phyloP scores from a whole-genome alignment of 2,797 vertebrate genomes.

The Manis javanica region DNA sequence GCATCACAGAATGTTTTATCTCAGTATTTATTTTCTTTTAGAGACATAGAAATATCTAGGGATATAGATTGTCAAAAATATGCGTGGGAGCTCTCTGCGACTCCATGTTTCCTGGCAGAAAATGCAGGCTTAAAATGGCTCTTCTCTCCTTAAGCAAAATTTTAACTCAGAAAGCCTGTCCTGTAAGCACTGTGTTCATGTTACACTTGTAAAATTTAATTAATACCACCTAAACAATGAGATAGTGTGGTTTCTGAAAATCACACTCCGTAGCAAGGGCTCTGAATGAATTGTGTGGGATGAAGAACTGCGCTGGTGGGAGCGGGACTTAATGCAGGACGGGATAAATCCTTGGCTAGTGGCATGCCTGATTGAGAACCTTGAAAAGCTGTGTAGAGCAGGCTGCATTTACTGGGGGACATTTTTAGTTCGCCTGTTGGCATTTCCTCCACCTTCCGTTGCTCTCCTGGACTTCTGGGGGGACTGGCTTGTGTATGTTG shows the following conservation, averaged over 20 bases:
- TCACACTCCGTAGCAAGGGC: background rate
- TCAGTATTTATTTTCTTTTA: background rate
- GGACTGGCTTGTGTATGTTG: background rate
- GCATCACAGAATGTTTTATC: background rate
- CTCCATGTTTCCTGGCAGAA: background rate
- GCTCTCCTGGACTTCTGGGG: background rate
- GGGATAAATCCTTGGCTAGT: background rate
- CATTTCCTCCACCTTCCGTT: background rate
- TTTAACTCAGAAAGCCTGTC: background rate
- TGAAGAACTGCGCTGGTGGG: background rate
- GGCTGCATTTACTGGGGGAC: background rate
- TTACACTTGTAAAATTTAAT: background rate
- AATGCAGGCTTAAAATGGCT: background rate
- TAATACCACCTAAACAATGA: background rate
- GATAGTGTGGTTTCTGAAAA: background rate
- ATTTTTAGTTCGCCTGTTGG: background rate
- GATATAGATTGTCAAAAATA: background rate
- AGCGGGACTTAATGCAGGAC: background rate
- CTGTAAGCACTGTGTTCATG: background rate
- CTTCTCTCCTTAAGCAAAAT: background rate
- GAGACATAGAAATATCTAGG: background rate
- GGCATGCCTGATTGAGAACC: background rate
- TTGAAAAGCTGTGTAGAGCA: background rate
- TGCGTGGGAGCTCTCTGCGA: background rate
- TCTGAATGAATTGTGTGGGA: background rate